Evolutionary conservation across 2,797 vertebrate species (phyloP).

Genomic region (Megalops cyprinoides): DNA sequence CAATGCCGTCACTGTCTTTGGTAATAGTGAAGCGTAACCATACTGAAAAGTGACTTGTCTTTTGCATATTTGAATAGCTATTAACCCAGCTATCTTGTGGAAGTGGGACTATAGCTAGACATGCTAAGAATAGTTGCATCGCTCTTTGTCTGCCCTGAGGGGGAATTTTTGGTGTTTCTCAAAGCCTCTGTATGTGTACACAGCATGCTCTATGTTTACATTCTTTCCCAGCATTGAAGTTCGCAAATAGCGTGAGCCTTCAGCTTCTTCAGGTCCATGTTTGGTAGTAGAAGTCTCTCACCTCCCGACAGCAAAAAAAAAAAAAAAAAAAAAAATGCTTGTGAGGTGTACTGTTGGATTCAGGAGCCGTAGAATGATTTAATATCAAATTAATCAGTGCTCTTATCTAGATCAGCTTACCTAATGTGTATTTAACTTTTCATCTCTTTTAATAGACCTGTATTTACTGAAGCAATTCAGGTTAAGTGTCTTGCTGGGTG

Average conservation of each 20-base stretch:
- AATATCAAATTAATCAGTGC: no score
- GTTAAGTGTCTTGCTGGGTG: neutral
- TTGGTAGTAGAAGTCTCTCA: neutral
- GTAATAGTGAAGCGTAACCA: no score
- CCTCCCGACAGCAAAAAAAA: no score
- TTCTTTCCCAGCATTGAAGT: slow-evolving; percentile 16
- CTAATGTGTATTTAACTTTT: no score
- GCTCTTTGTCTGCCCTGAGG: neutral
- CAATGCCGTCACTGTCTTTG: no score
- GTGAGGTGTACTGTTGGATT: no score
- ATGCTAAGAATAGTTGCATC: neutral
- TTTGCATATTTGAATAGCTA: no score
- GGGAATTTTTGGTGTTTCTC: slow-evolving; percentile 5
- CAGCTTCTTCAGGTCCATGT: slow-evolving; percentile 16
- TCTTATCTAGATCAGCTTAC: no score
- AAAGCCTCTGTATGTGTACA: slow-evolving; percentile 5
- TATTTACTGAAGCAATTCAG: no score
- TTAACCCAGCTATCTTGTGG: neutral
- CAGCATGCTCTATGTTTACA: neutral
- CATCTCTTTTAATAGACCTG: no score
- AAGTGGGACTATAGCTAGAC: neutral
- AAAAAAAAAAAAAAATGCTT: neutral
- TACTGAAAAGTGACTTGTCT: no score
- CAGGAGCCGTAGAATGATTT: no score
- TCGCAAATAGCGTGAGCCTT: neutral